phyloP scores from a whole-genome alignment of 92 coral and sea anemone species.

The Epizoanthus illoricatus region DNA sequence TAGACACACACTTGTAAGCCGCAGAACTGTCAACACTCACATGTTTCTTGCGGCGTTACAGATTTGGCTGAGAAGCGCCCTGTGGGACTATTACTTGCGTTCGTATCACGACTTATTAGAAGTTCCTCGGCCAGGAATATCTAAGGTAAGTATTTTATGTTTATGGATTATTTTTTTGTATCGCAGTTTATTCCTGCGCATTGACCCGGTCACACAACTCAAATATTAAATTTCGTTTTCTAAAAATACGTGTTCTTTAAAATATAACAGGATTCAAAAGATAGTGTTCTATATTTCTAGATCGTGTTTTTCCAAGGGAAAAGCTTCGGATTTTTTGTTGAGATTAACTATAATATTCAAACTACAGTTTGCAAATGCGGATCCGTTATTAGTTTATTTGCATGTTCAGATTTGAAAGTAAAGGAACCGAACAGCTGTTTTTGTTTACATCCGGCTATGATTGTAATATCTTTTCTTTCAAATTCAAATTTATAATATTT shows the following conservation, averaged over 20 bases:
- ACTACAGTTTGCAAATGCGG: no score
- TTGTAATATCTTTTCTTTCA: neutral
- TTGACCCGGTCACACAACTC: neutral
- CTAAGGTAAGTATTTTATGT: constrained; percentile 59
- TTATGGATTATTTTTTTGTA: neutral
- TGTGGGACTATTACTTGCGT: constrained; percentile 81
- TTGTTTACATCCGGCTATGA: neutral
- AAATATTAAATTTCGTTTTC: neutral
- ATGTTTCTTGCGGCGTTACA: constrained; percentile 69
- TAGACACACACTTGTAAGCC: constrained; percentile 57
- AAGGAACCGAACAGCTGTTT: neutral
- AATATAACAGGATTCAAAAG: neutral
- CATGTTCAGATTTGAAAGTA: neutral
- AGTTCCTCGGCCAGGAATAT: constrained; percentile 60
- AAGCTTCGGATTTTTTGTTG: neutral
- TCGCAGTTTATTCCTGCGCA: neutral
- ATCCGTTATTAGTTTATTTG: neutral
- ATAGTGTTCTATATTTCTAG: no score
- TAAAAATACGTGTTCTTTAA: neutral
- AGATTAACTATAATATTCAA: no score
- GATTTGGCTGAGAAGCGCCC: constrained; percentile 64
- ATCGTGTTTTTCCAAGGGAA: no score
- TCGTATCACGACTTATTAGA: constrained; percentile 81
- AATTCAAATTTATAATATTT: no score
- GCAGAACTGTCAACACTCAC: constrained; percentile 67